These are phyloP conservation scores for Echinops telfairi DNA, from an alignment of 2,113 vertebrate species.

Conservation along the genomic window DNA sequence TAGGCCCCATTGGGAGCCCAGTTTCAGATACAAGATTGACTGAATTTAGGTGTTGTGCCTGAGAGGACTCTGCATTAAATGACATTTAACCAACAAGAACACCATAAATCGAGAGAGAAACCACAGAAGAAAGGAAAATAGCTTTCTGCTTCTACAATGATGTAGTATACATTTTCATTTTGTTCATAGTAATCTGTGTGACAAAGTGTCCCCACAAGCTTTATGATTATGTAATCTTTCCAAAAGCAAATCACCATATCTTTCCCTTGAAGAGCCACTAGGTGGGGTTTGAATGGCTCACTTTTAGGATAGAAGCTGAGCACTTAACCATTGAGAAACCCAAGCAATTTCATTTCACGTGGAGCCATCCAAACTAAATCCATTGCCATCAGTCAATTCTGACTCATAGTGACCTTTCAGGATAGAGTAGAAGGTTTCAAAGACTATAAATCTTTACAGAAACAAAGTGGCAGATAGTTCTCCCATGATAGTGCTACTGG, in stretches of 20 bases:
- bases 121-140: not conserved
- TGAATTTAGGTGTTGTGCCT: accelerated
- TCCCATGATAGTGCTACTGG: not conserved
- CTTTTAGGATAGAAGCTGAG: not conserved
- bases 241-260: not conserved
- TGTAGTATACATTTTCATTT: not conserved
- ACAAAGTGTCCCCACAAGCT: not conserved
- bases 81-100: not conserved
- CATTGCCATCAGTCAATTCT: not conserved
- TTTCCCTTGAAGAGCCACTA: not conserved
- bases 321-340: not conserved
- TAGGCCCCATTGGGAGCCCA: not conserved
- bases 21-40: accelerated
- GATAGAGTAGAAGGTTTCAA: not conserved
- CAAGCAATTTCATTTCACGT: not conserved
- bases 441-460: not conserved
- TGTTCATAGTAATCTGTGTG: not conserved
- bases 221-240: not conserved
- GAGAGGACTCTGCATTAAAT: accelerated
- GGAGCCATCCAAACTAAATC: not conserved
- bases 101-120: not conserved
- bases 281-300: not conserved
- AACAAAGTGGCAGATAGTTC: not conserved
- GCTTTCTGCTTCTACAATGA: not conserved
- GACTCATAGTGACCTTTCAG: not conserved